These are phyloP conservation scores for Ophonus ardosiacus DNA, from an alignment of 2,888 invertebrate genomes.

Conservation along the genomic window DNA sequence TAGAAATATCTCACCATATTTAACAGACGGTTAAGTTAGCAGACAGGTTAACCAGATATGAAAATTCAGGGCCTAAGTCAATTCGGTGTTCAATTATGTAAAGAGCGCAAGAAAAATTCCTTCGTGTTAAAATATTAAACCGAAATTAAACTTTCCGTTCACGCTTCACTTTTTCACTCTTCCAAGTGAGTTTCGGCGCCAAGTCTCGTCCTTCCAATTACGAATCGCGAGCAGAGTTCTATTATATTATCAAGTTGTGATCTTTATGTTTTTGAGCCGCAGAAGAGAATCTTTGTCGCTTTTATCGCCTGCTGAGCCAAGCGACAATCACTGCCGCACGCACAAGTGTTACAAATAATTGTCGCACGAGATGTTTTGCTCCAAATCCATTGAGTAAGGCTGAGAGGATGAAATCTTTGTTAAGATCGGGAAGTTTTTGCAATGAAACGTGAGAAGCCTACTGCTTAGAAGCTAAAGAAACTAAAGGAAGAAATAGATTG, in stretches of 20 bases:
- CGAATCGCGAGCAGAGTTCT: slow-evolving; percentile 1
- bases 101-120: too few relatives aligned
- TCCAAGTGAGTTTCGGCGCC: slow-evolving; percentile 34
- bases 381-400: slow-evolving; percentile 20
- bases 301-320: slow-evolving; percentile 17
- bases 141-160: background rate
- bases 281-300: background rate
- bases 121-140: background rate
- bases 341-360: slow-evolving; percentile 57
- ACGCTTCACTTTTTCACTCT: background rate
- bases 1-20: too few relatives aligned
- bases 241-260: slow-evolving; percentile 50
- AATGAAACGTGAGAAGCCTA: slow-evolving; percentile 1
- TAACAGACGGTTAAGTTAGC: too few relatives aligned
- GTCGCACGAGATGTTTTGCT: slow-evolving; percentile 21
- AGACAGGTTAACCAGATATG: too few relatives aligned
- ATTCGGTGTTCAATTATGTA: too few relatives aligned
- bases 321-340: slow-evolving; percentile 47
- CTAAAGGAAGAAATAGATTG: background rate
- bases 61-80: too few relatives aligned
- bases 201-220: slow-evolving; percentile 35
- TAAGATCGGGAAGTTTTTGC: slow-evolving; percentile 15
- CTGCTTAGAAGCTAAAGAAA: background rate
- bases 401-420: slow-evolving; percentile 32
- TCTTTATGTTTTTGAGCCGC: slow-evolving; percentile 50